Conservation (phyloP, 2,113 vertebrate genomes). For the Peromyscus leucopus region DNA sequence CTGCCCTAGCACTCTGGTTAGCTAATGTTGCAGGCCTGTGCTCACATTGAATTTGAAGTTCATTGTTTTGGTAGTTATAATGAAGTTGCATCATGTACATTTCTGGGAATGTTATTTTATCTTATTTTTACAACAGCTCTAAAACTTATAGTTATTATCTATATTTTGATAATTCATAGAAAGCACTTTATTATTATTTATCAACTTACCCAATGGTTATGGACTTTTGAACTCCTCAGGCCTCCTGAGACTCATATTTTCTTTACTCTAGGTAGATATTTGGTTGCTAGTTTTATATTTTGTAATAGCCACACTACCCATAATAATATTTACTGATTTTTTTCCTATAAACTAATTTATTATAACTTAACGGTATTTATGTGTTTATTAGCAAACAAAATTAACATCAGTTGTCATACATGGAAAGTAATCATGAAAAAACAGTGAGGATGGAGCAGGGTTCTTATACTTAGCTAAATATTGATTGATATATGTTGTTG, state of each 20-base stretch:
- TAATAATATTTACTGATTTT: constrained; percentile 31
- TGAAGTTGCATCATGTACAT: background rate
- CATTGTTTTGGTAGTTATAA: background rate
- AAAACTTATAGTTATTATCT: background rate
- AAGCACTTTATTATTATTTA: background rate
- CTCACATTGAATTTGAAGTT: background rate
- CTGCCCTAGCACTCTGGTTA: background rate
- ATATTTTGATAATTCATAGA: constrained; percentile 6
- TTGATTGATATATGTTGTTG: background rate
- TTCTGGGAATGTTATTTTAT: background rate
- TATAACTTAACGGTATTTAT: constrained; percentile 45
- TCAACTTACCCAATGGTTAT: background rate
- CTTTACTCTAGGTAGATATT: background rate
- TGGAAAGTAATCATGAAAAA: constrained; percentile 31
- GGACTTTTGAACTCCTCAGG: background rate
- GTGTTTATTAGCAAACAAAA: background rate
- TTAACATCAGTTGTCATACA: background rate
- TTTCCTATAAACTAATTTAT: constrained; percentile 36
- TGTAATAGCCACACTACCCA: background rate
- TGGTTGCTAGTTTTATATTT: background rate
- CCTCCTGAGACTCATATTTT: background rate
- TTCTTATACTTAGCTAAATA: constrained; percentile 16
- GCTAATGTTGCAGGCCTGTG: background rate
- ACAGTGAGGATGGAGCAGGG: background rate
- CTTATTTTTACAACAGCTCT: constrained; percentile 3